These are phyloP conservation scores for Neotoma lepida DNA, from an alignment of 2,113 vertebrate genomes.

Conservation along the genomic window DNA sequence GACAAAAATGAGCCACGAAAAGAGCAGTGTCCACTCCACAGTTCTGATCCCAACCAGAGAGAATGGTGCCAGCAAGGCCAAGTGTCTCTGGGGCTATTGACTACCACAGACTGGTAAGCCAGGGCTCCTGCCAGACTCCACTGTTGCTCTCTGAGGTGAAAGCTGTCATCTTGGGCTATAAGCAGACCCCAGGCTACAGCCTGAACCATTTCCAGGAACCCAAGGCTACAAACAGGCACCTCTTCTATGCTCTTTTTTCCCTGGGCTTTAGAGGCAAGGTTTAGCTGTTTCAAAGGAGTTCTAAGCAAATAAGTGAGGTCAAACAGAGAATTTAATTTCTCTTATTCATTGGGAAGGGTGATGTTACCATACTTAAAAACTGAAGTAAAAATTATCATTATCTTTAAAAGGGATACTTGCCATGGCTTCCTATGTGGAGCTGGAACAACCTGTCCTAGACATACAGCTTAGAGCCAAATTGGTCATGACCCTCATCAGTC, in stretches of 20 bases:
- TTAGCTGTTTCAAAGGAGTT: not conserved
- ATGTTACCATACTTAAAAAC: not conserved
- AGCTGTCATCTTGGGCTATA: not conserved
- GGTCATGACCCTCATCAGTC: not conserved
- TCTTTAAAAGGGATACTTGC: not conserved
- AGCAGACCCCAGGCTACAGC: not conserved
- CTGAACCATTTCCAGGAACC: not conserved
- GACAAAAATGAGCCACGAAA: not conserved
- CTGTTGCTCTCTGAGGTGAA: not conserved
- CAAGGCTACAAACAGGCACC: not conserved
- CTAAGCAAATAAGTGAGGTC: not conserved
- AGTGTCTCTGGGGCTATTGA: not conserved
- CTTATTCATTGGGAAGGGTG: not conserved
- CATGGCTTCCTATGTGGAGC: not conserved
- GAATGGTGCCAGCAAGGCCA: not conserved
- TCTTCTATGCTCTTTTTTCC: not conserved
- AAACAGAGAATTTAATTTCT: not conserved
- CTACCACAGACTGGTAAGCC: not conserved
- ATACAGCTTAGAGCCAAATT: not conserved
- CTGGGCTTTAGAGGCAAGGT: not conserved
- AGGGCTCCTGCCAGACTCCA: not conserved
- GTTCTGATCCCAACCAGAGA: not conserved
- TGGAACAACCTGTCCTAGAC: not conserved
- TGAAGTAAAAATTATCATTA: not conserved
- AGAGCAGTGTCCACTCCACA: not conserved